Conservation (phyloP, 2,888 invertebrate species). For the Cosmia trapezina region DNA sequence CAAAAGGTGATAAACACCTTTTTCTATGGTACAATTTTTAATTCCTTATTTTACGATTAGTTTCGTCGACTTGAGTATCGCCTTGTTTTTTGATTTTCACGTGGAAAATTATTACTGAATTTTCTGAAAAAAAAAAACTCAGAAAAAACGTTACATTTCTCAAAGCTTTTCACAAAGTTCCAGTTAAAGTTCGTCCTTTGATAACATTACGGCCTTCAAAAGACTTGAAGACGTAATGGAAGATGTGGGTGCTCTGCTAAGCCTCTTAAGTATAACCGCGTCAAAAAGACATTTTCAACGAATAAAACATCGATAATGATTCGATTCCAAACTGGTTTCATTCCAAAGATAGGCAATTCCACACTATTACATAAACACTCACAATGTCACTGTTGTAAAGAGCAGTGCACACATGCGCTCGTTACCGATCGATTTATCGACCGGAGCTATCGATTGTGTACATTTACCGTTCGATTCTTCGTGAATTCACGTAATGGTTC, state of each 20-base stretch:
- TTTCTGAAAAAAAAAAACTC: background rate
- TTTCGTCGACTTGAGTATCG: too few relatives aligned
- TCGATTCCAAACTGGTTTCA: slow-evolving; percentile 63
- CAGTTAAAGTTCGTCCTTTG: slow-evolving; percentile 11
- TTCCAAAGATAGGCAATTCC: slow-evolving; percentile 67
- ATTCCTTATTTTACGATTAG: too few relatives aligned
- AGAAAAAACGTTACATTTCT: background rate
- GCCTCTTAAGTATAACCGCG: slow-evolving; percentile 31
- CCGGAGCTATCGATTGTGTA: slow-evolving; percentile 19
- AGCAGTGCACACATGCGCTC: slow-evolving; percentile 47
- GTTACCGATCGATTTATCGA: slow-evolving; percentile 33
- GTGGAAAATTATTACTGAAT: background rate
- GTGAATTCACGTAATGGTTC: background rate
- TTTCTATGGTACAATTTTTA: too few relatives aligned
- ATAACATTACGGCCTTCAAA: background rate
- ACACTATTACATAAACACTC: slow-evolving; percentile 70
- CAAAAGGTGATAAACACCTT: too few relatives aligned
- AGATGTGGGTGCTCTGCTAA: slow-evolving; percentile 34
- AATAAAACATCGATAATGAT: slow-evolving; percentile 58
- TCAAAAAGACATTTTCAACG: slow-evolving; percentile 19
- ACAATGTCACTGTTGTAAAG: slow-evolving; percentile 68
- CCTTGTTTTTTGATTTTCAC: too few relatives aligned
- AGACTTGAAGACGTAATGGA: slow-evolving; percentile 16
- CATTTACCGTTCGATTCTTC: slow-evolving; percentile 16
- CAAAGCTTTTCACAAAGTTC: background rate